Conservation (phyloP, 2,797 vertebrate species). For the Lepus townsendii region DNA sequence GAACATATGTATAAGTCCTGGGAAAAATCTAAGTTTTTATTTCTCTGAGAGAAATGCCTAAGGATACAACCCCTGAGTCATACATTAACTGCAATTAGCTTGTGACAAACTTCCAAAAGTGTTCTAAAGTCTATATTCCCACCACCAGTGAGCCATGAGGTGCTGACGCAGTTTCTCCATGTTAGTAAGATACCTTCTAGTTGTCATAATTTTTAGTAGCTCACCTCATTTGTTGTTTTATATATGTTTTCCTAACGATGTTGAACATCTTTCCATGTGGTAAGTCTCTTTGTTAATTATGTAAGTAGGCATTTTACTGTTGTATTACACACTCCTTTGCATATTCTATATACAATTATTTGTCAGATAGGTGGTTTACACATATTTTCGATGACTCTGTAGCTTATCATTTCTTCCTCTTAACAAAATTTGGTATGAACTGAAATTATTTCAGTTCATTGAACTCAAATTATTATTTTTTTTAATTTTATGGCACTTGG, state of each 20-base stretch:
- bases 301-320: background rate
- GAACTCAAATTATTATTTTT: background rate
- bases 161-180: background rate
- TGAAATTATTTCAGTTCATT: background rate
- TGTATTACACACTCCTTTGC: background rate
- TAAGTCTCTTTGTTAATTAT: background rate
- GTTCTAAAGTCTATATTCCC: background rate
- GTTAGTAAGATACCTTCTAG: background rate
- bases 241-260: background rate
- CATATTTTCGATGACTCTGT: background rate
- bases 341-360: background rate
- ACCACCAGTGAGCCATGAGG: background rate
- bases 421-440: background rate
- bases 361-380: background rate
- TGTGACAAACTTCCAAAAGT: background rate
- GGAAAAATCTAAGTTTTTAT: background rate
- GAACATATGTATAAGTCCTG: background rate
- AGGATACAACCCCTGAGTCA: background rate
- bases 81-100: background rate
- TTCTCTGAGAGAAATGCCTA: background rate
- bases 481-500: no score
- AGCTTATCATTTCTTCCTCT: background rate
- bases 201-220: background rate
- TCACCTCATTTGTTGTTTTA: background rate
- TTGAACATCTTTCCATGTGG: background rate